phyloP scores from a whole-genome alignment of 1,140 invertebrate genomes.

The Himalopsyche phryganea region DNA sequence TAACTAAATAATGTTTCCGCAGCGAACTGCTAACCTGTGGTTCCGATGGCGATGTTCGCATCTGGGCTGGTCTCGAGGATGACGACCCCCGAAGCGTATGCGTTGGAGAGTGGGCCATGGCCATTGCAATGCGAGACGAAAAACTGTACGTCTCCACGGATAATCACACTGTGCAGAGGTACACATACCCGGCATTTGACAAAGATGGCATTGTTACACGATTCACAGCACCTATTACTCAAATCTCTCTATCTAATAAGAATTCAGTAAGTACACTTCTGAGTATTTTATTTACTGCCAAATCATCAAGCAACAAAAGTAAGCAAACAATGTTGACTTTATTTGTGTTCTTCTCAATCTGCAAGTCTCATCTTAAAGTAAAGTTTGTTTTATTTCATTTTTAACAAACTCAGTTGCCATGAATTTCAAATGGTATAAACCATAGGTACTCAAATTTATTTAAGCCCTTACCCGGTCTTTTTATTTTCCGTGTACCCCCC shows the following conservation, averaged over 20 bases:
- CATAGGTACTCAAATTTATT: no score
- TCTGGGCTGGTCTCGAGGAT: conserved; percentile 83
- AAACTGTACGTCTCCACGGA: conserved; percentile 78
- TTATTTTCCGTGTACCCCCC: no score
- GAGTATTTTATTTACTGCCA: no score
- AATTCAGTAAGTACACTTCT: conserved; percentile 48
- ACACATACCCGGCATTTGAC: conserved; percentile 76
- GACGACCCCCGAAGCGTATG: conserved; percentile 83
- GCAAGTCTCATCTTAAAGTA: no score
- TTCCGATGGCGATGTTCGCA: conserved; percentile 84
- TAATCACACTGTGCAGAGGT: conserved; percentile 79
- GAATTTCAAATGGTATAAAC: no score
- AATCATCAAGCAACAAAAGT: no score
- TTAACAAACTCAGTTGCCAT: no score
- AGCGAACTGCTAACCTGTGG: conserved; percentile 77
- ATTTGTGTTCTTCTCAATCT: no score
- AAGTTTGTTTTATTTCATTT: no score
- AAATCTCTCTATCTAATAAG: conserved; percentile 57
- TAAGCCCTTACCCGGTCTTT: no score
- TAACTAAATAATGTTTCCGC: background rate
- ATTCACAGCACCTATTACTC: conserved; percentile 81
- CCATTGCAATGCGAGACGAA: conserved; percentile 61
- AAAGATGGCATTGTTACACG: conserved; percentile 81
- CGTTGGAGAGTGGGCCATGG: conserved; percentile 75
- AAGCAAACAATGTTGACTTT: no score